phyloP scores from a whole-genome alignment of 2,888 invertebrate species.

The Aleiodes testaceus region DNA sequence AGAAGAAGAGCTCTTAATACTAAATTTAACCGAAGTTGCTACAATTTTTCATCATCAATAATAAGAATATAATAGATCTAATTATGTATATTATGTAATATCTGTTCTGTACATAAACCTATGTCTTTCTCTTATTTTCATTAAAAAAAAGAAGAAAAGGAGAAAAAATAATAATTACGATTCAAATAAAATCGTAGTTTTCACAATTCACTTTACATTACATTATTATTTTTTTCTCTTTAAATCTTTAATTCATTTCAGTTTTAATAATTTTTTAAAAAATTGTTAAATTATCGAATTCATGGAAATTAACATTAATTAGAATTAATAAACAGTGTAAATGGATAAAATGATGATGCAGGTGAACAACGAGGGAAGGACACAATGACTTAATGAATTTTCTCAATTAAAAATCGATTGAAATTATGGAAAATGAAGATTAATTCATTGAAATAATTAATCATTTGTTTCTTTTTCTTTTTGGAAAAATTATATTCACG shows the following conservation, averaged over 20 bases:
- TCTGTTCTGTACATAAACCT: conserved; percentile 72
- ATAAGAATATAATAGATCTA: conserved; percentile 56
- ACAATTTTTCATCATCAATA: conserved; percentile 56
- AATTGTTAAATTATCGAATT: conserved; percentile 60
- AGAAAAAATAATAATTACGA: not conserved
- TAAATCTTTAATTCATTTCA: conserved; percentile 36
- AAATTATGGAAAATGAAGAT: not conserved
- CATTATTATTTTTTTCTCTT: conserved; percentile 45
- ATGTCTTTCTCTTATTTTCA: conserved; percentile 61
- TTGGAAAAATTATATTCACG: not conserved
- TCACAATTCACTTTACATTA: conserved; percentile 6
- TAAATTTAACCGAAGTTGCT: conserved; percentile 44
- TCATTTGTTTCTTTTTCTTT: conserved; percentile 2
- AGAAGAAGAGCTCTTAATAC: conserved; percentile 46
- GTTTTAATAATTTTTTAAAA: not conserved
- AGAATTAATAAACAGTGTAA: conserved; percentile 64
- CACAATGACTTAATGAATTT: not conserved
- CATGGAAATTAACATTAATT: conserved; percentile 68
- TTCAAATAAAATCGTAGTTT: conserved; percentile 4
- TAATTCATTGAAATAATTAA: conserved; percentile 16
- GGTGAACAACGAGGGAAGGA: conserved; percentile 45
- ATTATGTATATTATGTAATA: conserved; percentile 64
- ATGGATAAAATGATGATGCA: conserved; percentile 58
- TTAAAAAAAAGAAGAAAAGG: no score
- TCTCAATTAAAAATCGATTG: conserved; percentile 21